Conservation (phyloP, 2,888 invertebrate genomes). For the Trisateles emortualis region DNA sequence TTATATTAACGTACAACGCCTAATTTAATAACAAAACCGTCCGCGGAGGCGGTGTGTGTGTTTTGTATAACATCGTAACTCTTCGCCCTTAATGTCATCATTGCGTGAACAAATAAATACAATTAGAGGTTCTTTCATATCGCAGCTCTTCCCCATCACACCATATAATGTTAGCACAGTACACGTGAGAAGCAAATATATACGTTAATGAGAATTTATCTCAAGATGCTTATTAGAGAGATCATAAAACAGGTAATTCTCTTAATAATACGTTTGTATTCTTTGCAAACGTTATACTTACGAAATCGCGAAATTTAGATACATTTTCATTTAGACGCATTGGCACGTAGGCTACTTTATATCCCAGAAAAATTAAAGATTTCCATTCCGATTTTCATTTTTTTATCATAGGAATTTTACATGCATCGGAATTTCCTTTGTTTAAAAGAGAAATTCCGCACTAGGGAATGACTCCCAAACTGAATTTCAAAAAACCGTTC, state of each 20-base stretch:
- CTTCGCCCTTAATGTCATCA: constrained; percentile 30
- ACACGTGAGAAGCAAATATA: background rate
- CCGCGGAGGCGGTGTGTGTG: constrained; percentile 19
- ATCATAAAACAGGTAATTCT: constrained; percentile 1
- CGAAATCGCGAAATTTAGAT: too few relatives aligned
- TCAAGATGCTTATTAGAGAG: constrained; percentile 3
- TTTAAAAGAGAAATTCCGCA: too few relatives aligned
- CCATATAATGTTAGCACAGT: background rate
- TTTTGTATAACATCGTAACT: constrained; percentile 29
- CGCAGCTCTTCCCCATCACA: constrained; percentile 13
- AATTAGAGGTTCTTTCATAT: constrained; percentile 32
- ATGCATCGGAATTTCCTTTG: too few relatives aligned
- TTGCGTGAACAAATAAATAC: constrained; percentile 37
- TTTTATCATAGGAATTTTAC: too few relatives aligned
- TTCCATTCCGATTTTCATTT: too few relatives aligned
- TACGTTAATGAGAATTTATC: background rate
- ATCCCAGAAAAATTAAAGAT: too few relatives aligned
- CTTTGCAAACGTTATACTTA: background rate
- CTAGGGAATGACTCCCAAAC: too few relatives aligned
- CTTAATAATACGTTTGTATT: constrained; percentile 21
- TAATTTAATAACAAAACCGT: constrained; percentile 40
- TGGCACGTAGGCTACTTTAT: too few relatives aligned
- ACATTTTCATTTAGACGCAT: too few relatives aligned
- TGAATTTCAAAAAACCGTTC: too few relatives aligned
- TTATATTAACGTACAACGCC: constrained; percentile 22